phyloP scores from a whole-genome alignment of 2,888 invertebrate genomes.

The Odontothrips loti region DNA sequence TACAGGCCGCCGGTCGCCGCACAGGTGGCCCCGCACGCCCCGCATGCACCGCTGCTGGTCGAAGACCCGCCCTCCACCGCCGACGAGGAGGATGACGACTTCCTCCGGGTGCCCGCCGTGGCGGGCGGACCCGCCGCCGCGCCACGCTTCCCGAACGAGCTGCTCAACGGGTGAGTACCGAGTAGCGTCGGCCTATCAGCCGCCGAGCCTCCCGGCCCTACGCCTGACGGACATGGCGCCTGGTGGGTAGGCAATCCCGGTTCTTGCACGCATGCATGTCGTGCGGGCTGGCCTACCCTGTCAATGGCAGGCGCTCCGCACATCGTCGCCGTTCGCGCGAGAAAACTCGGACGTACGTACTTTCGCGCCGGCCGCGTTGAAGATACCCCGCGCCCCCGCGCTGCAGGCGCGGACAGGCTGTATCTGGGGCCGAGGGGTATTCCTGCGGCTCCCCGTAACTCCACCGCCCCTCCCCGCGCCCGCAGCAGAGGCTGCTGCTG shows the following conservation, averaged over 20 bases:
- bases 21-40: background rate
- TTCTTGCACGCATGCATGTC: no score
- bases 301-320: no score
- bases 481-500: no score
- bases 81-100: constrained; percentile 13
- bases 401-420: no score
- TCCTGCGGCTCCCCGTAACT: no score
- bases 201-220: background rate
- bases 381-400: no score
- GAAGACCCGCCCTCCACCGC: constrained; percentile 16
- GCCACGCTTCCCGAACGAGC: background rate
- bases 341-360: no score
- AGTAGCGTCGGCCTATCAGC: background rate
- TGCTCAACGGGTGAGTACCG: constrained; percentile 12
- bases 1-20: constrained; percentile 12
- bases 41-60: constrained; percentile 18
- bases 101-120: background rate
- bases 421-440: no score
- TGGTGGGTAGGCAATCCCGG: background rate
- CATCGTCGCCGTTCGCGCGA: no score
- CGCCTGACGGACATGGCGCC: background rate
- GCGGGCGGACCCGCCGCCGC: background rate
- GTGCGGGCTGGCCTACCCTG: no score
- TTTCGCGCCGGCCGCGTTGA: no score
- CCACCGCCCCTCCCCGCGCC: no score